These are phyloP conservation scores for Rhingia campestris DNA, from an alignment of 2,888 invertebrate species.

Conservation along the genomic window DNA sequence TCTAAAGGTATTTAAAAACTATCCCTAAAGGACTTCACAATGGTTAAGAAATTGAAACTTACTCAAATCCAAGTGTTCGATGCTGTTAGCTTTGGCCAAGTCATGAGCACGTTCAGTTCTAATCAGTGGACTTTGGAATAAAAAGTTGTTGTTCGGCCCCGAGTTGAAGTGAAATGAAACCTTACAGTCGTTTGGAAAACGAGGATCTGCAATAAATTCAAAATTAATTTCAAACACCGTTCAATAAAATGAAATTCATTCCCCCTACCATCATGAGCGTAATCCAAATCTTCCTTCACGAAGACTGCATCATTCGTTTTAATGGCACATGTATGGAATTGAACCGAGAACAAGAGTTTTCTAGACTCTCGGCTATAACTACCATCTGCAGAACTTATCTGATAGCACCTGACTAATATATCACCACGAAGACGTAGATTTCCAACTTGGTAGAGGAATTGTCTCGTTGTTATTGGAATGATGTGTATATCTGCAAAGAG, in stretches of 20 bases:
- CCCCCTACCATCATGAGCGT: conserved; percentile 89
- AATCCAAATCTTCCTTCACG: conserved; percentile 93
- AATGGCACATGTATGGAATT: conserved; percentile 97
- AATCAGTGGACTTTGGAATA: conserved; percentile 77
- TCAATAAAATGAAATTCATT: neutral
- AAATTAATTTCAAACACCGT: neutral
- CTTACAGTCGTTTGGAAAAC: conserved; percentile 77
- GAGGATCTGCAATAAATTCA: conserved; percentile 73
- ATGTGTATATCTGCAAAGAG: conserved; percentile 76
- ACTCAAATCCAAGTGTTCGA: conserved; percentile 76
- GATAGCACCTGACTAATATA: conserved; percentile 95
- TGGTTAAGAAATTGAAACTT: conserved; percentile 36
- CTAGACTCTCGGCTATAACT: conserved; percentile 78
- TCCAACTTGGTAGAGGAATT: conserved; percentile 88
- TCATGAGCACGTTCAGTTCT: conserved; percentile 75
- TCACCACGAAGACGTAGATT: conserved; percentile 88
- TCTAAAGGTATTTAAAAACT: too few relatives aligned
- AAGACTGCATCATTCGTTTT: conserved; percentile 92
- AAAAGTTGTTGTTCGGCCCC: conserved; percentile 62
- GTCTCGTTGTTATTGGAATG: conserved; percentile 81
- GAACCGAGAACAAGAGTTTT: conserved; percentile 92
- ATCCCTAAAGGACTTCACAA: too few relatives aligned
- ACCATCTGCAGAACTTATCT: conserved; percentile 83
- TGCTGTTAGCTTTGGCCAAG: conserved; percentile 75
- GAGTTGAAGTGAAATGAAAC: conserved; percentile 75